Evolutionary conservation across 2,888 invertebrate species (phyloP), one percentile per base, ranked within the genome.

Genomic region (Tuta absoluta): DNA sequence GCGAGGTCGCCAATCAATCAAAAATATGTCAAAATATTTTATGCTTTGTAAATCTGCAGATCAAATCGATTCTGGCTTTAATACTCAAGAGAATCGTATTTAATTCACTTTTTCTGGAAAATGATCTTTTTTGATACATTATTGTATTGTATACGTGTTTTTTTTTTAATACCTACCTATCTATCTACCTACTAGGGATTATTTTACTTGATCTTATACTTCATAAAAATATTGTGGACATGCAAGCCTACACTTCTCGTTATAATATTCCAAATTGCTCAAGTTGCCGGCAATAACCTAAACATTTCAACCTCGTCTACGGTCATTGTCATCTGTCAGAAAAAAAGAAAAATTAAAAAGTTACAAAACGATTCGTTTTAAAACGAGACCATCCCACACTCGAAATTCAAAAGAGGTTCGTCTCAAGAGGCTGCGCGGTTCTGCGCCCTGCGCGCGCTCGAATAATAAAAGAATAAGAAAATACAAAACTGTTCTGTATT

Each of bases 381-480:
- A 81, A 85, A 80, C 78, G 77, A 82, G 82, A 79, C 77, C 84
- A 75, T 76, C 84, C 84, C 84, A 84, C 85, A 82, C 81, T 79
- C 69, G 73, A 78, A 81, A 66, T 68, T 68, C 66, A 67, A 67
- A 71, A 80, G 70, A 78, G 82, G 78, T 73, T 62, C 73, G 75
- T 73, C 73, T 78, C 76, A 68, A 78, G 80, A 73, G 76, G 73
- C 70, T 63, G 45, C 28, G 59, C 33, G 41, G 59, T 24, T 17
- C 48, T 3, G 65, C 61, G 41, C 63, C 63, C 49, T 60, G 56
- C 60, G 62, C 61, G 61, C 65, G 28, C 12, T 61, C 66, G 48
- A 53, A 51, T 62, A 65, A 66, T 61, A 63, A 63, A 53, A 66
- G 60, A 65, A 64, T 56, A 56, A 56, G 33, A 56, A 51, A 53